Evolutionary conservation across 1,140 invertebrate genomes (phyloP).

Genomic region (Cheumatopsyche charites): DNA sequence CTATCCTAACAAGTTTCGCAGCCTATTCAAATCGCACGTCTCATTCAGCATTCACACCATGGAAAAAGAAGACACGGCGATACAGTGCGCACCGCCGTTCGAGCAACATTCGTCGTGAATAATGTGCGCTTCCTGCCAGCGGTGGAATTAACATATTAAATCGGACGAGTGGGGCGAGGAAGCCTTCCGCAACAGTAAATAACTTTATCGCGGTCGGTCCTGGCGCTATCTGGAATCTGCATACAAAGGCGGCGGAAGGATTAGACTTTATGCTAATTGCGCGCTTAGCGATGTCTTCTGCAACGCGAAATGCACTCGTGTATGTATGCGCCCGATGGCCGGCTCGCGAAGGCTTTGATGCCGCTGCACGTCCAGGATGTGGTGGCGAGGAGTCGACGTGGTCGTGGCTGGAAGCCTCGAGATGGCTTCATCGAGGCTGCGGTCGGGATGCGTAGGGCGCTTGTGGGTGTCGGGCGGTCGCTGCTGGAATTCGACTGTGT

Average conservation of each 20-base stretch:
- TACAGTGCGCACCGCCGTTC: too few species aligned
- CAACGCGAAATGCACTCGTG: conserved; percentile 6
- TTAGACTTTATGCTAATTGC: conserved; percentile 43
- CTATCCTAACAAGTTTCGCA: too few species aligned
- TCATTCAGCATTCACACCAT: too few species aligned
- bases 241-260: conserved; percentile 41
- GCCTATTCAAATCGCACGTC: too few species aligned
- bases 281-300: conserved; percentile 5
- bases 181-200: conserved; percentile 43
- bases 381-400: background rate
- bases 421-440: background rate
- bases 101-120: background rate
- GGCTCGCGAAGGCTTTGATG: background rate
- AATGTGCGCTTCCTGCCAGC: background rate
- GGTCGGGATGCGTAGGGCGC: too few species aligned
- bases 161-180: conserved; percentile 8
- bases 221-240: conserved; percentile 40
- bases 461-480: too few species aligned
- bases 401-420: background rate
- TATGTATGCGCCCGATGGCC: background rate
- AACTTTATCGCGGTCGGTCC: conserved; percentile 38
- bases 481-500: too few species aligned
- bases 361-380: too few species aligned
- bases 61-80: too few species aligned
- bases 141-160: conserved; percentile 23